A percentile compares a stretch with the other conserved stretches of the same genome.
phyloP scores from a whole-genome alignment of 2,113 vertebrate genomes.

The Chaetorhynchus papuensis region DNA sequence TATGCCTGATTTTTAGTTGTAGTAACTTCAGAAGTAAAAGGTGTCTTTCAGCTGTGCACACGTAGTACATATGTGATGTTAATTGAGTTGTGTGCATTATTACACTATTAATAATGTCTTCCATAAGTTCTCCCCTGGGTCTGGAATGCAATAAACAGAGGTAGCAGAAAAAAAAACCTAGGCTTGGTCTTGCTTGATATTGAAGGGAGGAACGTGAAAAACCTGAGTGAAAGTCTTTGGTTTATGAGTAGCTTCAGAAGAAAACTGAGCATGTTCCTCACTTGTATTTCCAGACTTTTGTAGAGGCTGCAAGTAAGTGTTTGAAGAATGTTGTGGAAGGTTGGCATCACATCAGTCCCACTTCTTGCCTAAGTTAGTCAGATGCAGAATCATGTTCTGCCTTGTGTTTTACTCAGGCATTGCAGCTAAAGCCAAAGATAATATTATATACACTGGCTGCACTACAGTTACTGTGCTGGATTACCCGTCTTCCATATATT shows the following conservation, averaged over 20 bases:
- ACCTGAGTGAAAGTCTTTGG: background rate
- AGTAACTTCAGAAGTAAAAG: background rate
- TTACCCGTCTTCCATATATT: background rate
- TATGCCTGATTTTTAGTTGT: background rate
- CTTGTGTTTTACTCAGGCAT: background rate
- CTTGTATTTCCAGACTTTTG: background rate
- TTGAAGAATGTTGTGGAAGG: background rate
- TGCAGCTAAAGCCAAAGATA: background rate
- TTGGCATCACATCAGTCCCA: background rate
- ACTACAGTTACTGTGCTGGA: background rate
- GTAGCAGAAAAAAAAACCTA: background rate
- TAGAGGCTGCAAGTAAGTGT: background rate
- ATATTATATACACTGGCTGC: background rate
- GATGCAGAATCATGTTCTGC: background rate
- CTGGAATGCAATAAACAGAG: background rate
- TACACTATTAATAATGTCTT: background rate
- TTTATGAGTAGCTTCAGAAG: background rate
- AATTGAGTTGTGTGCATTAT: background rate
- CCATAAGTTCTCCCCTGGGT: background rate
- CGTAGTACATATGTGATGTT: background rate
- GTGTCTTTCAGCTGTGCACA: background rate
- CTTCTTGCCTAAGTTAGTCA: background rate
- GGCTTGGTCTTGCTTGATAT: background rate
- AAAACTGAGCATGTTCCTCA: background rate
- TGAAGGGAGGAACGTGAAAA: background rate